Percentiles rank a stretch among this genome's conserved stretches.
phyloP scores from a whole-genome alignment of 1,140 invertebrate genomes.

The Plutomurus gul region DNA sequence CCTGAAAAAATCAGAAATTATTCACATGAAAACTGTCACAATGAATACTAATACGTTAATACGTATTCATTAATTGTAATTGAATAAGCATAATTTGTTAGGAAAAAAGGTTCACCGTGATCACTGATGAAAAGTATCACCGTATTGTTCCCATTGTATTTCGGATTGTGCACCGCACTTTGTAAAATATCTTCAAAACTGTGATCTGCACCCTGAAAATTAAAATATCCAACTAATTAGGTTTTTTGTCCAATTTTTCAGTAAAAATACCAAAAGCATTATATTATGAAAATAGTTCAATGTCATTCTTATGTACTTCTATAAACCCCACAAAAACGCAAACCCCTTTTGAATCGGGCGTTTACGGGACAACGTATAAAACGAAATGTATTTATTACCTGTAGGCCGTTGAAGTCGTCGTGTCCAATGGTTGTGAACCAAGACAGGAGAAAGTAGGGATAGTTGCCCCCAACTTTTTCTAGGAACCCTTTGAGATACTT shows the following conservation, averaged over 20 bases:
- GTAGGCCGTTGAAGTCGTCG: constrained; percentile 48
- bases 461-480: not conserved
- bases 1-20: not conserved
- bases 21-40: not conserved
- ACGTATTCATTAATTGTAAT: too few species aligned
- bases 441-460: constrained; percentile 49
- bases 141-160: constrained; percentile 41
- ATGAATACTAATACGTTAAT: constrained; percentile 54
- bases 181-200: constrained; percentile 36
- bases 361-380: not conserved
- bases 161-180: not conserved
- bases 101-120: too few species aligned
- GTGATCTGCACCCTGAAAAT: constrained; percentile 37
- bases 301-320: too few species aligned
- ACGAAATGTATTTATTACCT: too few species aligned
- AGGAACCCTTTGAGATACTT: constrained; percentile 43
- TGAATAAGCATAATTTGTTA: too few species aligned
- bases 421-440: constrained; percentile 52
- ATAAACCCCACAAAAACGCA: too few species aligned
- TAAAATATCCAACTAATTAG: too few species aligned
- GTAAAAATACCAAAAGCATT: too few species aligned
- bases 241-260: too few species aligned
- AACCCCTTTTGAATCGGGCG: not conserved
- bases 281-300: too few species aligned
- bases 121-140: constrained; percentile 54